Percentiles rank a stretch among this genome's conserved stretches.
phyloP scores from a whole-genome alignment of 2,113 vertebrate species.

The Trematocara variabile region DNA sequence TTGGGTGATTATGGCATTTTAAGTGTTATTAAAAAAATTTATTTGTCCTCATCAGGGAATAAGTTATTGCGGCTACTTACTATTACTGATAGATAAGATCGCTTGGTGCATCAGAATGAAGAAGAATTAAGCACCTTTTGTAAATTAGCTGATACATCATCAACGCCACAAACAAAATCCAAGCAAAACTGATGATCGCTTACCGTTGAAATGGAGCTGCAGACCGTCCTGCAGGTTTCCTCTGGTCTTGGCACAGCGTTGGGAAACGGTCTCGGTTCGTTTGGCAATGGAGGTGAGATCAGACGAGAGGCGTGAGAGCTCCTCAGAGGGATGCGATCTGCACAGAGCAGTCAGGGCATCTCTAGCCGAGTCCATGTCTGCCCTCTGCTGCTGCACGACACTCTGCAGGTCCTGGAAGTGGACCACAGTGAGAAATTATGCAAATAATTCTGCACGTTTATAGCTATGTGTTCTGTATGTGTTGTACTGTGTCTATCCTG shows the following conservation, averaged over 20 bases:
- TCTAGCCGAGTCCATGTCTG: conserved; percentile 76
- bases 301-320: conserved; percentile 80
- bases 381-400: conserved; percentile 82
- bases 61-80: neutral
- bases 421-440: neutral
- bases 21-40: neutral
- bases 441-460: neutral
- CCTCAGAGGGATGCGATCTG: conserved; percentile 83
- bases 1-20: conserved; percentile 12
- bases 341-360: conserved; percentile 86
- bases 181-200: conserved; percentile 1
- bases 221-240: conserved; percentile 82
- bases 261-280: conserved; percentile 82
- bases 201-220: conserved; percentile 84
- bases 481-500: neutral
- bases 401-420: conserved; percentile 80
- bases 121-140: neutral
- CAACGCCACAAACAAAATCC: neutral
- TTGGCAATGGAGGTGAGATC: conserved; percentile 82
- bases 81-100: neutral
- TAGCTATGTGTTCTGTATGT: neutral
- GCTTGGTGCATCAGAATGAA: neutral
- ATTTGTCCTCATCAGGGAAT: neutral
- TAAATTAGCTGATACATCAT: neutral
- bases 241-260: conserved; percentile 79